Conservation (phyloP, 2,113 vertebrate species). For the Eclectus roratus region DNA sequence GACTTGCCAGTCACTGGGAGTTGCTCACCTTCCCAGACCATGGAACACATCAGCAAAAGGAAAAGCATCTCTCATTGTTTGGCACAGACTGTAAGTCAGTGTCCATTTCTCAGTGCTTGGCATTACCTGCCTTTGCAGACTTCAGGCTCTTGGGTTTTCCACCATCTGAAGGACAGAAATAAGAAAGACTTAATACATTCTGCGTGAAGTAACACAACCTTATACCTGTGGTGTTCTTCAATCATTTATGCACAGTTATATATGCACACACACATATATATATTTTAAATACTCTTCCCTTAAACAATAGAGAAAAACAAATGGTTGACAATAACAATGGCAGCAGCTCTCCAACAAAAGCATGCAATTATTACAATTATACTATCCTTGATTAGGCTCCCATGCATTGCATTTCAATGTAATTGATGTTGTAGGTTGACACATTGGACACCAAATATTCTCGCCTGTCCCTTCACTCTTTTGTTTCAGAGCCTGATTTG, state of each 20-base stretch:
- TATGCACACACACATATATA: slow-evolving; percentile 68
- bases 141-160: not conserved
- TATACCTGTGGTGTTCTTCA: slow-evolving; percentile 77
- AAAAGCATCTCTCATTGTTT: not conserved
- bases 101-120: not conserved
- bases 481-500: slow-evolving; percentile 87
- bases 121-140: not conserved
- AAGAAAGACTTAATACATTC: slow-evolving; percentile 19
- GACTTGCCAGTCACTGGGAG: not conserved
- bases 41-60: not conserved
- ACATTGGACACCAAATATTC: slow-evolving; percentile 90
- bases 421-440: slow-evolving; percentile 95
- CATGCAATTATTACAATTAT: slow-evolving; percentile 91
- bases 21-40: not conserved
- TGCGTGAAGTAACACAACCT: slow-evolving; percentile 26
- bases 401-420: slow-evolving; percentile 90
- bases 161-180: not conserved
- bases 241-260: slow-evolving; percentile 63
- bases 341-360: slow-evolving; percentile 86
- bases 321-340: slow-evolving; percentile 88
- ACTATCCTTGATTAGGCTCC: slow-evolving; percentile 89
- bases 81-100: not conserved
- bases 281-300: slow-evolving; percentile 74
- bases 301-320: slow-evolving; percentile 87
- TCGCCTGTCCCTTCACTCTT: slow-evolving; percentile 88